Percentiles rank a stretch among this genome's conserved stretches.
Conservation (phyloP, 2,113 vertebrate species). For the Peromyscus polionotus region DNA sequence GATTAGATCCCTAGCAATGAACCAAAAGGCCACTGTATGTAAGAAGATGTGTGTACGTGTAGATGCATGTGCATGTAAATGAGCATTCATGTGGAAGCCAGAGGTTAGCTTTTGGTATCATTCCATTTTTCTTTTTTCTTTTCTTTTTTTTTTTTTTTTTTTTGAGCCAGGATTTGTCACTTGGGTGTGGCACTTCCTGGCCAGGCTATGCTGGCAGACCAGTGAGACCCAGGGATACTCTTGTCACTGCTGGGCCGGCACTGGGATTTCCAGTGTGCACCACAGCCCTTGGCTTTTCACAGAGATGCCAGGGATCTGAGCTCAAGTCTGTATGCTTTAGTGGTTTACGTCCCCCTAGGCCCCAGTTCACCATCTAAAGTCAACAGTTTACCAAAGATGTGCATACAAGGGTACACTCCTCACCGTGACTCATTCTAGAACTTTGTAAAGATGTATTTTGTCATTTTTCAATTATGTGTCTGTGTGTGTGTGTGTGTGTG, state of each 20-base stretch:
- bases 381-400: neutral
- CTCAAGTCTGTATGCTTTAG: neutral
- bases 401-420: neutral
- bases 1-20: neutral
- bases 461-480: neutral
- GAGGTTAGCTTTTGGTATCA: neutral
- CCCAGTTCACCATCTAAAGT: neutral
- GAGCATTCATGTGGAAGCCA: neutral
- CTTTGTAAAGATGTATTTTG: neutral
- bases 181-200: neutral
- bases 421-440: neutral
- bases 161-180: neutral
- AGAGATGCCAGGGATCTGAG: neutral
- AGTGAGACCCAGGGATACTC: neutral
- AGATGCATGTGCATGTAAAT: neutral
- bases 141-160: neutral
- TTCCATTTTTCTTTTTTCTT: too few species aligned
- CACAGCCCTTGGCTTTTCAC: neutral
- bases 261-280: neutral
- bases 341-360: too few species aligned
- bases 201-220: neutral
- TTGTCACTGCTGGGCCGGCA: too few species aligned
- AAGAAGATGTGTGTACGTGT: neutral
- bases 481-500: neutral
- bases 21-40: neutral